Evolutionary conservation across 2,888 invertebrate species (phyloP).

Genomic region (Tryphoninae sp.): DNA sequence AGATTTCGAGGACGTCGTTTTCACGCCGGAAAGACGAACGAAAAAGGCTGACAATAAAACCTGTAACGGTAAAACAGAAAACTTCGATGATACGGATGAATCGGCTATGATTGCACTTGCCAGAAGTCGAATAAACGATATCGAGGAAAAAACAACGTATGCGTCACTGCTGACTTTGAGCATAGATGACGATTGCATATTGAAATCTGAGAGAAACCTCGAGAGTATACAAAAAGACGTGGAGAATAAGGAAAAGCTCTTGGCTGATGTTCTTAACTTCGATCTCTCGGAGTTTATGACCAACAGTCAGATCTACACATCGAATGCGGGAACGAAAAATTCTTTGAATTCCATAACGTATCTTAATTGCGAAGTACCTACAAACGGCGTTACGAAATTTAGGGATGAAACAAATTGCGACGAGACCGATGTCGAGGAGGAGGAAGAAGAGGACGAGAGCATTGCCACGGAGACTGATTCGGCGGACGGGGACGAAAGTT

Average conservation of each 20-base stretch:
- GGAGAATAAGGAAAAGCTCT: slow-evolving; percentile 88
- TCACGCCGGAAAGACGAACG: slow-evolving; percentile 84
- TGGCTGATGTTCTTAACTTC: slow-evolving; percentile 86
- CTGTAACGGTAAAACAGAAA: slow-evolving; percentile 55
- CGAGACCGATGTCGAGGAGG: slow-evolving; percentile 11
- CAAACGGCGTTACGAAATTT: slow-evolving; percentile 28
- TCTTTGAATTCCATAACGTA: slow-evolving; percentile 66
- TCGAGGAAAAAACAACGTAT: slow-evolving; percentile 69
- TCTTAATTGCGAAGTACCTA: slow-evolving; percentile 66
- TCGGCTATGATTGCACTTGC: slow-evolving; percentile 23
- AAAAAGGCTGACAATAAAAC: slow-evolving; percentile 67
- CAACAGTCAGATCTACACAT: slow-evolving; percentile 68
- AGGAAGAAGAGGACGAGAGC: slow-evolving; percentile 26
- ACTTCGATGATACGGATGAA: slow-evolving; percentile 38
- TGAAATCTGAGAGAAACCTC: slow-evolving; percentile 73
- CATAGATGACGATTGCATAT: slow-evolving; percentile 71
- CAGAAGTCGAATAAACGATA: slow-evolving; percentile 63
- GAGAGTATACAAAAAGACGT: slow-evolving; percentile 87
- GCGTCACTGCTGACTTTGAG: slow-evolving; percentile 72
- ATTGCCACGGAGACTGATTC: slow-evolving; percentile 67
- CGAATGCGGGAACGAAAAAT: slow-evolving; percentile 66
- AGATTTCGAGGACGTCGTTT: slow-evolving; percentile 87
- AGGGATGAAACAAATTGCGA: neutral
- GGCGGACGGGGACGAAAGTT: slow-evolving; percentile 77
- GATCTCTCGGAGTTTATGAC: slow-evolving; percentile 81